A percentile compares a stretch with the other conserved stretches of the same genome.
Evolutionary conservation across 2,888 invertebrate genomes (phyloP).

Genomic region (Apoda limacodes): DNA sequence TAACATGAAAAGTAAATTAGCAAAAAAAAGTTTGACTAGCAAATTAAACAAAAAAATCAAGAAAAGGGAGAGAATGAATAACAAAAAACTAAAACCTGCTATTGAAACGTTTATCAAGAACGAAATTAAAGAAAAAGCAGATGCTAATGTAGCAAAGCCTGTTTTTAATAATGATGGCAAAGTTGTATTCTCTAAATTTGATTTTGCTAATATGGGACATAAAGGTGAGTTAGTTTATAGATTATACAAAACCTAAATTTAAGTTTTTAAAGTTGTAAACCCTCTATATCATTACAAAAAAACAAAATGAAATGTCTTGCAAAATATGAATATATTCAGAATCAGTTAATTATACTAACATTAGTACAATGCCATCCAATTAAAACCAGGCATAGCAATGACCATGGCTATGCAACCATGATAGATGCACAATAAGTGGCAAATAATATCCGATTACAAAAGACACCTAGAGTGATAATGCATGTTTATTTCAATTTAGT

Average conservation of each 20-base stretch:
- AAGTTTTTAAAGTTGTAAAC: no score
- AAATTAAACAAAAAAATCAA: conserved; percentile 76
- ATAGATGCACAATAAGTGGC: no score
- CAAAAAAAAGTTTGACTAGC: conserved; percentile 75
- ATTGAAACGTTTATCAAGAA: conserved; percentile 14
- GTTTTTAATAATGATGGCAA: conserved; percentile 87
- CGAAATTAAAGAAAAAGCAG: conserved; percentile 31
- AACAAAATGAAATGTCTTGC: no score
- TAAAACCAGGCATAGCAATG: no score
- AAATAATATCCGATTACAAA: no score
- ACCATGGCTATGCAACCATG: no score
- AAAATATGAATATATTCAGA: no score
- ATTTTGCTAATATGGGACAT: conserved; percentile 80
- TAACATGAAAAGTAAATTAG: conserved; percentile 73
- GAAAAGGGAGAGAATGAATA: conserved; percentile 61
- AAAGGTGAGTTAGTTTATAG: conserved; percentile 48
- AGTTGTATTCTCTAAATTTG: conserved; percentile 93
- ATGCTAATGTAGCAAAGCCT: conserved; percentile 70
- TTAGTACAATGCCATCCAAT: no score
- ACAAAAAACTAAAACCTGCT: conserved; percentile 30
- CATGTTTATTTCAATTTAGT: no score
- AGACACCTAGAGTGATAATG: no score
- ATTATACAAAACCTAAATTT: background rate
- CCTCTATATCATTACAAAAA: no score
- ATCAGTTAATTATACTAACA: no score